Evolutionary conservation across 2,888 invertebrate genomes (phyloP).

Genomic region (Odontothrips loti): DNA sequence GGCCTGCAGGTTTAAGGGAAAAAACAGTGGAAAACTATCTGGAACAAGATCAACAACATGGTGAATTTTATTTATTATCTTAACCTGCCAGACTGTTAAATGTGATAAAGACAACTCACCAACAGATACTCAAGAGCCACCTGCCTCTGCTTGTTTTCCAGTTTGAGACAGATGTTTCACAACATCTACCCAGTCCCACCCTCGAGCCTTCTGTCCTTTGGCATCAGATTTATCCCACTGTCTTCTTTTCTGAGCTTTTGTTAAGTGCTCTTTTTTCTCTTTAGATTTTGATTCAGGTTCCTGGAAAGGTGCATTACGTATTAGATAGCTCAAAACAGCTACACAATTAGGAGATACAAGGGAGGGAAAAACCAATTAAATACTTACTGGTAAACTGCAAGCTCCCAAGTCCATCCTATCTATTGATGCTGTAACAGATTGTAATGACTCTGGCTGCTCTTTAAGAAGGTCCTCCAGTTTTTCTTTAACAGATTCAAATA

Average conservation of each 20-base stretch:
- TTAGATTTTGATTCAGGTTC: constrained; percentile 46
- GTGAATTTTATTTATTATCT: too few relatives aligned
- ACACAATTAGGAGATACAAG: not conserved
- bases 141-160: constrained; percentile 49
- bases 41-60: too few relatives aligned
- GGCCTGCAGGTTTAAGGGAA: too few relatives aligned
- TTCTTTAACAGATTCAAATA: constrained; percentile 89
- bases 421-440: constrained; percentile 17
- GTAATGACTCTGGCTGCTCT: constrained; percentile 61
- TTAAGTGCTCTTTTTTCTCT: constrained; percentile 76
- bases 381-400: not conserved
- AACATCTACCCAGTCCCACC: constrained; percentile 94
- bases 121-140: not conserved
- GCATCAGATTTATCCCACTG: constrained; percentile 81
- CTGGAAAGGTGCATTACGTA: constrained; percentile 38
- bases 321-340: not conserved
- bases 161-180: constrained; percentile 92
- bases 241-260: constrained; percentile 85
- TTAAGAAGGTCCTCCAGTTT: constrained; percentile 65
- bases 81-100: too few relatives aligned
- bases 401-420: not conserved
- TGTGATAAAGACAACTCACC: too few relatives aligned
- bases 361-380: not conserved
- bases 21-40: too few relatives aligned
- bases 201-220: constrained; percentile 79